These are phyloP conservation scores for Leptopilina clavipes DNA, from an alignment of 1,140 invertebrate species.

Conservation along the genomic window DNA sequence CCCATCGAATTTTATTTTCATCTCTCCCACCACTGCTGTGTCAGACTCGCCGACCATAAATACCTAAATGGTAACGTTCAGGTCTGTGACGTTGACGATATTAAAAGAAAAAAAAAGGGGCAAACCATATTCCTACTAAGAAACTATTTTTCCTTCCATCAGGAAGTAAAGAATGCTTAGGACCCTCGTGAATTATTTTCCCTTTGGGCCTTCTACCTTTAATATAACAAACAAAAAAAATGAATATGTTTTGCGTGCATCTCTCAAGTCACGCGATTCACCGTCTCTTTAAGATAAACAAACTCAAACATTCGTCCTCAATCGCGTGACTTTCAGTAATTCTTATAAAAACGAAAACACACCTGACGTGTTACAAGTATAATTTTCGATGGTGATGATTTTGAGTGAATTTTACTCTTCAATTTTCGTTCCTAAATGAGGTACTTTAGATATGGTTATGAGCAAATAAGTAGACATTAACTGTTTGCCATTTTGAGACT, in stretches of 20 bases:
- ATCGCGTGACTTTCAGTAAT: slow-evolving; percentile 13
- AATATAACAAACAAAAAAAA: background rate
- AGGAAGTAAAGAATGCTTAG: slow-evolving; percentile 15
- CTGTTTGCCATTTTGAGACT: no score
- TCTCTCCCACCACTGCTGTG: background rate
- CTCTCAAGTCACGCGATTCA: slow-evolving; percentile 18
- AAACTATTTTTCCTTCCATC: background rate
- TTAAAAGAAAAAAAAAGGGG: no score
- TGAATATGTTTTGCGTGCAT: background rate
- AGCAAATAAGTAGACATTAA: no score
- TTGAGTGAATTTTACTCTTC: no score
- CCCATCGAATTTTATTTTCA: slow-evolving; percentile 34
- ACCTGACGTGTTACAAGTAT: slow-evolving; percentile 14
- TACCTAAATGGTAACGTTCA: slow-evolving; percentile 16
- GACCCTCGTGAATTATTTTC: background rate
- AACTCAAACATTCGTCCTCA: slow-evolving; percentile 6
- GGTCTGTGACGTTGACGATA: background rate
- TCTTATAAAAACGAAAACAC: background rate
- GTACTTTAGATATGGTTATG: no score
- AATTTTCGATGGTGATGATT: background rate
- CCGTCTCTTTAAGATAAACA: slow-evolving; percentile 9
- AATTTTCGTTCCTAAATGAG: no score
- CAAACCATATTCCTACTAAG: slow-evolving; percentile 5
- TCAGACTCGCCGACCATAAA: background rate
- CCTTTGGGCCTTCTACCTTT: background rate